phyloP scores from a whole-genome alignment of 2,888 invertebrate species.

The Cerceris ruficornis region DNA sequence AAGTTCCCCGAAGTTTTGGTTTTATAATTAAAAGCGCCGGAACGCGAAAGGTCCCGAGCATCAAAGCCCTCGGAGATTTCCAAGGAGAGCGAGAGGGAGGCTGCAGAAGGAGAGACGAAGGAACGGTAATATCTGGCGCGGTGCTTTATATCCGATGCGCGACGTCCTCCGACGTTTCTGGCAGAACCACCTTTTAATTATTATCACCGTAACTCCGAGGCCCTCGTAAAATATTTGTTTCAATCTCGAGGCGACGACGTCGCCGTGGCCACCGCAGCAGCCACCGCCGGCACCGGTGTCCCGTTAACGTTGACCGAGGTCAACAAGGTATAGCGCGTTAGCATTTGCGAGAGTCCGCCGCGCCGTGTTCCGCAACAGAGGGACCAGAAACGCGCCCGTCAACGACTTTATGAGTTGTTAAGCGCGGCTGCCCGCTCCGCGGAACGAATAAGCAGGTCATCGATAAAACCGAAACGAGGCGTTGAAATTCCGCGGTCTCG shows the following conservation, averaged over 20 bases:
- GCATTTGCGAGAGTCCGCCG: constrained; percentile 37
- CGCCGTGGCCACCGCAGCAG: constrained; percentile 45
- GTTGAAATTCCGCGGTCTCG: constrained; percentile 66
- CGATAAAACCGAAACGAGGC: constrained; percentile 74
- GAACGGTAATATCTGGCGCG: constrained; percentile 55
- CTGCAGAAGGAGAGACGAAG: neutral
- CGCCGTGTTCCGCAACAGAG: constrained; percentile 34
- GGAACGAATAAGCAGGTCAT: constrained; percentile 63
- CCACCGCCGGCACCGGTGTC: constrained; percentile 18
- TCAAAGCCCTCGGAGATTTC: constrained; percentile 58
- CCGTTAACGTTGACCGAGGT: constrained; percentile 53
- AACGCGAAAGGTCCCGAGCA: constrained; percentile 50
- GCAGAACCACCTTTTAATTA: constrained; percentile 70
- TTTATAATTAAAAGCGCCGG: constrained; percentile 63
- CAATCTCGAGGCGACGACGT: constrained; percentile 67
- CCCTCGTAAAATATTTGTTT: constrained; percentile 76
- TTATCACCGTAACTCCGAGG: constrained; percentile 67
- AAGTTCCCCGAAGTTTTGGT: constrained; percentile 51
- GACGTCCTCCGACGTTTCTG: constrained; percentile 34
- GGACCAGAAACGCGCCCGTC: constrained; percentile 38
- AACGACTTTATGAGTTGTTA: constrained; percentile 77
- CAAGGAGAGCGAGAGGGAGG: neutral
- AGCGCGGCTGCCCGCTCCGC: constrained; percentile 65
- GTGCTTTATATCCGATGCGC: constrained; percentile 52
- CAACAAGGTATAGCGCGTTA: constrained; percentile 52